Evolutionary conservation across 2,797 vertebrate genomes (phyloP).

Genomic region (Hypotaenidia philippensis): DNA sequence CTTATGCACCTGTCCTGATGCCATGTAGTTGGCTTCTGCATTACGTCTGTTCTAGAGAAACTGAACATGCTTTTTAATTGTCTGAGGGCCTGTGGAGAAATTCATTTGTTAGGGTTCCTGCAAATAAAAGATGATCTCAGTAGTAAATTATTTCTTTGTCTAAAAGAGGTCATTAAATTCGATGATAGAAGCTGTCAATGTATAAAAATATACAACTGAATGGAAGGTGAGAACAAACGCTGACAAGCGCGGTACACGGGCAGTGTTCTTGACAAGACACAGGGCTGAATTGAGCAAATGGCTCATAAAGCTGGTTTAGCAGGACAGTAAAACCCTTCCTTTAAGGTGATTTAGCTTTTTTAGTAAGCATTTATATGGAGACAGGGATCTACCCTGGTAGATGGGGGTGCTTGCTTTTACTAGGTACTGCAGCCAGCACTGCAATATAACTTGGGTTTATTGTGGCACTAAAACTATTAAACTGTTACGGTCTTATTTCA

Average conservation of each 20-base stretch:
- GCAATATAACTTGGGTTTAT: constrained; percentile 64
- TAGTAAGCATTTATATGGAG: constrained; percentile 55
- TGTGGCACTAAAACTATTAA: constrained; percentile 50
- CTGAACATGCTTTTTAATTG: background rate
- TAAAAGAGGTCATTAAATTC: constrained; percentile 61
- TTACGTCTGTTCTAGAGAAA: background rate
- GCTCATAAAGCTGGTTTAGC: constrained; percentile 62
- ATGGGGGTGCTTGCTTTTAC: constrained; percentile 37
- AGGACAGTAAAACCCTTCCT: constrained; percentile 67
- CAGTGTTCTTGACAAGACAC: constrained; percentile 39
- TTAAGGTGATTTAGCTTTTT: constrained; percentile 38
- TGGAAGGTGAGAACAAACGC: constrained; percentile 58
- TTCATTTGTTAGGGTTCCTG: constrained; percentile 27
- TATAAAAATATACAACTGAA: constrained; percentile 58
- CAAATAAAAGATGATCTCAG: constrained; percentile 51
- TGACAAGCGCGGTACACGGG: constrained; percentile 28
- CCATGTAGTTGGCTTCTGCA: background rate
- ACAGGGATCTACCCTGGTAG: constrained; percentile 6
- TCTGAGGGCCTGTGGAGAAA: background rate
- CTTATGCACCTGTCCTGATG: background rate
- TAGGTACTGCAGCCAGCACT: constrained; percentile 6
- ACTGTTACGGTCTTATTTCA: background rate
- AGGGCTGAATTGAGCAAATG: constrained; percentile 60
- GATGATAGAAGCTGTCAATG: constrained; percentile 71
- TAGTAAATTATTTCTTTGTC: constrained; percentile 64